These are phyloP conservation scores for Ranitomeya variabilis DNA, from an alignment of 2,113 vertebrate species.

Conservation along the genomic window DNA sequence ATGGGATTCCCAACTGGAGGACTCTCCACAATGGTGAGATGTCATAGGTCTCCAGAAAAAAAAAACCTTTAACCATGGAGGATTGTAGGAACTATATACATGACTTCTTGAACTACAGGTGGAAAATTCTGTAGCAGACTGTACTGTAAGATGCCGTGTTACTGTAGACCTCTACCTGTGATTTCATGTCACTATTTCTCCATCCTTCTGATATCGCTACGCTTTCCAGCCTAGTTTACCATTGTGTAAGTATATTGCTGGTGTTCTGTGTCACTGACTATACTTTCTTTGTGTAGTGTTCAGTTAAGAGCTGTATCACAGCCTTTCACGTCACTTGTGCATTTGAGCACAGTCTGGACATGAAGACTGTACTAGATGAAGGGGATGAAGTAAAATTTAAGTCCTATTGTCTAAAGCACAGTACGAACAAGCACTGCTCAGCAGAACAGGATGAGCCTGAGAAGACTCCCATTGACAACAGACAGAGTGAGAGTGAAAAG, in stretches of 20 bases:
- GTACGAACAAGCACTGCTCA: constrained; percentile 80
- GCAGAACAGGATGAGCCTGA: constrained; percentile 70
- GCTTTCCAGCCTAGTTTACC: not conserved
- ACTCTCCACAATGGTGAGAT: too few relatives aligned
- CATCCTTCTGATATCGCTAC: too few relatives aligned
- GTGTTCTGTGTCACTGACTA: constrained; percentile 22
- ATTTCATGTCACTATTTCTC: too few relatives aligned
- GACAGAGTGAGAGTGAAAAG: constrained; percentile 82
- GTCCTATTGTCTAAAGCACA: constrained; percentile 96
- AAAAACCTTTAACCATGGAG: too few relatives aligned
- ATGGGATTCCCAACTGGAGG: too few relatives aligned
- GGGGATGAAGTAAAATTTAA: constrained; percentile 97
- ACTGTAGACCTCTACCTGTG: too few relatives aligned
- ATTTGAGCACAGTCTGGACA: constrained; percentile 95
- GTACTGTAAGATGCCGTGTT: too few relatives aligned
- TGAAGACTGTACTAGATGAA: constrained; percentile 97
- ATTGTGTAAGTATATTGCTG: not conserved
- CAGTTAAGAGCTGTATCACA: constrained; percentile 95
- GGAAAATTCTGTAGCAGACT: too few relatives aligned
- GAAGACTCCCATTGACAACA: constrained; percentile 78
- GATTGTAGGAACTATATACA: too few relatives aligned
- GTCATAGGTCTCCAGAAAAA: too few relatives aligned
- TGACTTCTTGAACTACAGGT: too few relatives aligned
- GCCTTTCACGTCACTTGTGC: constrained; percentile 99
- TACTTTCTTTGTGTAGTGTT: constrained; percentile 78